Percentiles rank a stretch among this genome's conserved stretches.
Evolutionary conservation across 1,140 invertebrate species (phyloP).

Genomic region (Rhagoletis zephyria): DNA sequence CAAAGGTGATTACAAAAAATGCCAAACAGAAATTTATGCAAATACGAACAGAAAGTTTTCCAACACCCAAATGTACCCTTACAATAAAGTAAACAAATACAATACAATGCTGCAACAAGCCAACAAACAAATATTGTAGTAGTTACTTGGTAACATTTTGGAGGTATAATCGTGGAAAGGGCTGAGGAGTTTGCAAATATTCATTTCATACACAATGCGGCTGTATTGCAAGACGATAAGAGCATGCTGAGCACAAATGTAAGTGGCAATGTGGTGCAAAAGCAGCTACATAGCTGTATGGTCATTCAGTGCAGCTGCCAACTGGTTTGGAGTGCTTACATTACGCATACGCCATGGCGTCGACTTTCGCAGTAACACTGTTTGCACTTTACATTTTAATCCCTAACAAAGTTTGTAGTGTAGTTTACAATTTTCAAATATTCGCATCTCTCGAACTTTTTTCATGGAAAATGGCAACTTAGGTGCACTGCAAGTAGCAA

Average conservation of each 20-base stretch:
- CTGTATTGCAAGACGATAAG: background rate
- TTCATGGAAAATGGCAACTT: too few relatives aligned
- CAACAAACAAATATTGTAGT: background rate
- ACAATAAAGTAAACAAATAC: constrained; percentile 27
- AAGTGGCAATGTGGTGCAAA: constrained; percentile 9
- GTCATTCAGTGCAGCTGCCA: constrained; percentile 14
- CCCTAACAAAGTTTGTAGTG: constrained; percentile 24
- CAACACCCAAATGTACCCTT: constrained; percentile 46
- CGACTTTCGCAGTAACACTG: background rate
- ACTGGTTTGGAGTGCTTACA: too few relatives aligned
- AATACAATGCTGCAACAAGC: background rate
- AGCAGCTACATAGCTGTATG: background rate
- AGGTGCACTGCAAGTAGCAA: background rate
- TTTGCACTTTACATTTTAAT: constrained; percentile 34
- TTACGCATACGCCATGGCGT: constrained; percentile 32
- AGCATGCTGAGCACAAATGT: background rate
- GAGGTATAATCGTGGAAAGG: background rate
- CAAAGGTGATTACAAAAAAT: constrained; percentile 48
- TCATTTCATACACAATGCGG: constrained; percentile 14
- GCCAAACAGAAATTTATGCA: constrained; percentile 50
- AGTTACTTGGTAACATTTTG: too few relatives aligned
- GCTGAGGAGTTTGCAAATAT: background rate
- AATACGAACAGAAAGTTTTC: constrained; percentile 37
- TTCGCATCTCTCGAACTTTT: background rate
- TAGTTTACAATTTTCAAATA: constrained; percentile 47